Evolutionary conservation across 2,113 vertebrate species (phyloP).

Genomic region (Sialia sialis): DNA sequence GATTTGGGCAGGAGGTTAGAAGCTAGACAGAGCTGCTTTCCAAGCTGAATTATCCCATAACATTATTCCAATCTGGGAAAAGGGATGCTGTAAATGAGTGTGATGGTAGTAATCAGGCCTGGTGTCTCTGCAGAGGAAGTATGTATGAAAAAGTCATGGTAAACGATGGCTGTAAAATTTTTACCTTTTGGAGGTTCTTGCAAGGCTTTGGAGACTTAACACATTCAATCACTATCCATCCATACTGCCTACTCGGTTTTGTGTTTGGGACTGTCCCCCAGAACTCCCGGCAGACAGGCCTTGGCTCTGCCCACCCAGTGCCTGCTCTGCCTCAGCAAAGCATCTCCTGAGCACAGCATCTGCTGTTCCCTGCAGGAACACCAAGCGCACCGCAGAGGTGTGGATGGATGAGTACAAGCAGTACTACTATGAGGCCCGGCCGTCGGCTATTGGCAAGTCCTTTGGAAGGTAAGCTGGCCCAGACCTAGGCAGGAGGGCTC

Average conservation of each 20-base stretch:
- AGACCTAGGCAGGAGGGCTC: neutral
- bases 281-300: neutral
- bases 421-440: constrained; percentile 94
- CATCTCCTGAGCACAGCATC: neutral
- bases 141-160: neutral
- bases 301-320: neutral
- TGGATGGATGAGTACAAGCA: constrained; percentile 99
- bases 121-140: neutral
- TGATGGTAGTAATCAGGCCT: neutral
- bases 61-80: neutral
- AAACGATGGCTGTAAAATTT: neutral
- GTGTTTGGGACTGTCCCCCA: neutral
- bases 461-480: constrained; percentile 86
- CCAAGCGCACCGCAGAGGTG: constrained; percentile 93
- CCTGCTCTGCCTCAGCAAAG: fast-evolving
- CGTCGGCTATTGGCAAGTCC: constrained; percentile 91
- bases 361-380: constrained; percentile 80
- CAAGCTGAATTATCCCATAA: neutral
- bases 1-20: neutral
- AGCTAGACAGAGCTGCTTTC: neutral
- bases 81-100: neutral
- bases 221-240: neutral
- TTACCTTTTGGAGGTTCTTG: neutral
- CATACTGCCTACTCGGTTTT: fast-evolving
- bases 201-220: neutral